Base-by-base conservation (phyloP, 2,113 vertebrate genomes). In the Forbesichthys agassizii region DNA sequence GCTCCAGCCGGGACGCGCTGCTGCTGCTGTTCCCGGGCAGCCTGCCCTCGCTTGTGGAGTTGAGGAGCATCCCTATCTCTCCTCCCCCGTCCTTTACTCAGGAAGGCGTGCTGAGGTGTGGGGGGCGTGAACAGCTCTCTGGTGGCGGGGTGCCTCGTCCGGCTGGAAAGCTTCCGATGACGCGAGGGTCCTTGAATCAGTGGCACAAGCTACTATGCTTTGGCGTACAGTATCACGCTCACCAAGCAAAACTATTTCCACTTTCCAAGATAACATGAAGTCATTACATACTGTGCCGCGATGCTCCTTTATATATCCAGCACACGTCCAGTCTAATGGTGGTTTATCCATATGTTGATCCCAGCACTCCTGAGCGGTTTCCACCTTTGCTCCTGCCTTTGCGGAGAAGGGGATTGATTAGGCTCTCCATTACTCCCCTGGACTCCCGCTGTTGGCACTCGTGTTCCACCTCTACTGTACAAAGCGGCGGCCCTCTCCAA, bases 1-100 rank as follows among this genome's bases (percentile, higher is more conserved):
- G 83, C 76, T 91, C 88, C 54, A 89, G 76, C 0, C 80, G 66
- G 5, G 53, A 47, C 7, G 33, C 46, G 8, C 61, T 78, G 9
- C 54, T 0, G 66, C 77, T 86, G 68, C 60, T 33, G 79, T 91
- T 91, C 13, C 73, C 73, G 3, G 18, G 61, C 12, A 33, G 33
- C 36, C 51, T 79, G 6, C 66, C 84, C 33, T 53, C 51, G 9
- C 36, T 57, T 0, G 71, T 74, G 14, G 71, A 77, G 68, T 86
- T 88, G 48, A 12, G 1, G 16, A 27, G 57, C 82, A 84, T 80
- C 55, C 54, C 64, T 48, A 12, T 70, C 59, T 60, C 54, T 68
- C 46, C 14, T 70, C 59, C 75, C 65, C 20, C 59, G 57, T 60
- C 58, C 54, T 3, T 27, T 27, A 2, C 27, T 3, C 27, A 27